Percentiles rank a stretch among this genome's conserved stretches.
Evolutionary conservation across 1,140 invertebrate genomes (phyloP).

Genomic region (Rhopalosiphum maidis): DNA sequence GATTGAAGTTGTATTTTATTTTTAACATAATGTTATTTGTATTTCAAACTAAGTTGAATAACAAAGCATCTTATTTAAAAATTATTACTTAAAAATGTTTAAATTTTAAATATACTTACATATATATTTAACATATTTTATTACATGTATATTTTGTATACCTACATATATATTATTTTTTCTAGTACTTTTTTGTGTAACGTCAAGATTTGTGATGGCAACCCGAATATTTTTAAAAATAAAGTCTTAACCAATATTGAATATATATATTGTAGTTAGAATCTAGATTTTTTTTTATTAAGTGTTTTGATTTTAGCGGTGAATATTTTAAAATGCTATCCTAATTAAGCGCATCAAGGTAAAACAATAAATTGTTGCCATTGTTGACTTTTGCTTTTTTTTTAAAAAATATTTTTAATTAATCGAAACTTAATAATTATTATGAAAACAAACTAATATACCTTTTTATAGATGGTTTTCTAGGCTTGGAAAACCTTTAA

Average conservation of each 20-base stretch:
- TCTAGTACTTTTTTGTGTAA: background rate
- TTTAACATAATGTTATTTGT: background rate
- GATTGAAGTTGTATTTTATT: background rate
- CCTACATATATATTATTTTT: too few species aligned
- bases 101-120: background rate
- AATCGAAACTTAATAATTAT: background rate
- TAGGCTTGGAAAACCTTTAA: slow-evolving; percentile 34
- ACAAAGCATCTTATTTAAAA: background rate
- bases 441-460: background rate
- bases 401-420: background rate
- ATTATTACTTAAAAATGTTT: background rate
- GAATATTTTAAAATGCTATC: background rate
- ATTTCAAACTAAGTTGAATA: background rate
- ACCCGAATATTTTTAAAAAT: background rate
- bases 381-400: background rate
- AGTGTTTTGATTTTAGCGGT: background rate
- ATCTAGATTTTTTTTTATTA: background rate
- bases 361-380: background rate
- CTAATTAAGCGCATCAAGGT: background rate
- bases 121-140: too few species aligned
- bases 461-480: slow-evolving; percentile 51
- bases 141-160: too few species aligned
- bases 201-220: background rate
- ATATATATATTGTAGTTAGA: background rate
- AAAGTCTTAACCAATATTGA: background rate